Evolutionary conservation across 2,888 invertebrate genomes (phyloP).

Genomic region (Dasypolia templi): DNA sequence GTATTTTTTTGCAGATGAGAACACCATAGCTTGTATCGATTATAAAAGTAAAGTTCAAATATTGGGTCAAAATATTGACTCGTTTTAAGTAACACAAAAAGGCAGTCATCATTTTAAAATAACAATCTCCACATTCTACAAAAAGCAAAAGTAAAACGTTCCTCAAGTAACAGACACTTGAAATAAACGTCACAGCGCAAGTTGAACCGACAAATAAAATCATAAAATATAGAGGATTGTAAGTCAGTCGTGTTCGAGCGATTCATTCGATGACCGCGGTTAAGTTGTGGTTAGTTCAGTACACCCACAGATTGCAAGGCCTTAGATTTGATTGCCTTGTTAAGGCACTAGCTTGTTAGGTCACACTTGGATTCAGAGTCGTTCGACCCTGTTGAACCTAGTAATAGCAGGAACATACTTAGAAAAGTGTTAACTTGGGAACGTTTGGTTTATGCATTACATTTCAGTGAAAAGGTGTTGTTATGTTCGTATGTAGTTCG

Average conservation of each 20-base stretch:
- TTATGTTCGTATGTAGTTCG: background rate
- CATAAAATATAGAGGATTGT: conserved; percentile 45
- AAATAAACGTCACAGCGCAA: conserved; percentile 30
- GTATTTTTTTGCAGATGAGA: background rate
- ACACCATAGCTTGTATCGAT: background rate
- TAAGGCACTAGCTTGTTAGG: conserved; percentile 58
- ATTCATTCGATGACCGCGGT: conserved; percentile 53
- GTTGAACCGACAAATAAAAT: conserved; percentile 52
- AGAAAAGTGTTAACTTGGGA: conserved; percentile 27
- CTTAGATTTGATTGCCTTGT: conserved; percentile 64
- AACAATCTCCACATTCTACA: background rate
- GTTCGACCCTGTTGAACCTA: conserved; percentile 52
- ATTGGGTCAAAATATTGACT: background rate
- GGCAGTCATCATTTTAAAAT: background rate
- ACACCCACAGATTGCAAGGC: conserved; percentile 43
- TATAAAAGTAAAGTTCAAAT: background rate
- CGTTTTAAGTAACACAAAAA: background rate
- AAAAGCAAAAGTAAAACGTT: conserved; percentile 4
- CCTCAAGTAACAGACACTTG: conserved; percentile 14
- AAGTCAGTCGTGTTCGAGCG: conserved; percentile 50
- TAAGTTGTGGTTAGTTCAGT: conserved; percentile 58
- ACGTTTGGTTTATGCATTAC: conserved; percentile 9
- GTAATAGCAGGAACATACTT: conserved; percentile 46
- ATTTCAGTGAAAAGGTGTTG: background rate
- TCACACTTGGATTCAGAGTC: conserved; percentile 51